These are phyloP conservation scores for Drosophila trichaetosa DNA, from an alignment of 2,888 invertebrate genomes.

Conservation along the genomic window DNA sequence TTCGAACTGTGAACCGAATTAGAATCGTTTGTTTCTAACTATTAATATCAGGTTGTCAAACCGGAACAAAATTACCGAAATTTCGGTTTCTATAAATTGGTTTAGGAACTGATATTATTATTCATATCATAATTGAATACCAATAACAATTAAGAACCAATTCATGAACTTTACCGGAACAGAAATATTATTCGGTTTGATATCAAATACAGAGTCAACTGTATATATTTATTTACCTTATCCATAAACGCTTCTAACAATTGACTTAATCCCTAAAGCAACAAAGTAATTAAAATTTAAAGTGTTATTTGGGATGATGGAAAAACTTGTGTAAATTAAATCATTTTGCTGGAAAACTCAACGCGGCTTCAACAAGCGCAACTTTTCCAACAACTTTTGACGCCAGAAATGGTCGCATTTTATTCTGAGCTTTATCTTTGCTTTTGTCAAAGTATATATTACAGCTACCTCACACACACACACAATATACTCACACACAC, in stretches of 20 bases:
- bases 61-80: neutral
- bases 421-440: constrained; percentile 41
- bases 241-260: neutral
- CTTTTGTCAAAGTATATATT: constrained; percentile 63
- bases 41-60: too few species aligned
- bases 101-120: neutral
- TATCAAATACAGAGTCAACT: neutral
- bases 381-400: constrained; percentile 68
- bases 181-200: neutral
- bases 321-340: constrained; percentile 63
- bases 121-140: neutral
- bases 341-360: constrained; percentile 60
- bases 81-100: neutral
- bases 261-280: neutral
- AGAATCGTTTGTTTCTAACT: neutral
- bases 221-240: neutral
- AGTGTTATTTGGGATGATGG: neutral
- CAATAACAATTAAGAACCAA: neutral
- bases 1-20: neutral
- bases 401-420: constrained; percentile 39
- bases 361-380: constrained; percentile 35
- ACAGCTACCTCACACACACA: constrained; percentile 34
- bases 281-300: neutral
- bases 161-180: neutral
- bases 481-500: neutral